Base-by-base conservation (phyloP, 2,113 vertebrate genomes). In the Megaleporinus macrocephalus region DNA sequence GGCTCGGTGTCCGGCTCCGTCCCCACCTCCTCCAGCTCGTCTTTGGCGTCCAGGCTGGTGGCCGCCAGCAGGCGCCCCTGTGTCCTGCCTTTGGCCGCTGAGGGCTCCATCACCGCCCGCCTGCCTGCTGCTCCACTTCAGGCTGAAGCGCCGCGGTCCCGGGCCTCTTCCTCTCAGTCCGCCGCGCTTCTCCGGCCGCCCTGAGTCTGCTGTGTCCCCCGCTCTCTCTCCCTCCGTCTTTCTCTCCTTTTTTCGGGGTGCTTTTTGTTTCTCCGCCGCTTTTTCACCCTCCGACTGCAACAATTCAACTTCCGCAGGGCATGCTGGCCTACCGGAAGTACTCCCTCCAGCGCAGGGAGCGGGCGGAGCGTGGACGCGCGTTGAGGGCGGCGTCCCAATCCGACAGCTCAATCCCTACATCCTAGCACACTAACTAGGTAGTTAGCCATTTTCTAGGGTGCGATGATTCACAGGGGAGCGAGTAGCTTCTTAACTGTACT, bases 31-130 rank as follows among this genome's bases (percentile, higher is more conserved):
- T 98, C 97, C 89, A 98, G 92, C 91, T 98, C 97, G 90, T 98
- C 97, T 91, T 98, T 98, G 72, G 97, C 95, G 90, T 98, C 97
- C 94, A 98, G 93, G 87, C 92, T 95, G 85, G 94, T 97, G 89
- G 95, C 96, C 85, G 96, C 90, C 89, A 98, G 92, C 82, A 98
- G 91, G 78, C 94, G 94, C 82, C 95, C 96, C 95, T 93, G 91
- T 29, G 95, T 93, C 92, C 94, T 96, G 89, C 93, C 86, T 89
- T 96, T 96, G n/a, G 89, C 93, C 89, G 94, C 86, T 49, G 91
- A 89, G 87, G 94, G 91, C 89, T 96, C 95, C 95, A 96, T 96
- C 85, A 92, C 94, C 94, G 95, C 92, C 94, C 36, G 36, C 36
- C 36, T 36, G 94, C 87, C 91, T 93, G 88, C 90, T 87, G 80